These are phyloP conservation scores for Achatina immaculata DNA, from an alignment of 1,140 invertebrate genomes.

Conservation along the genomic window DNA sequence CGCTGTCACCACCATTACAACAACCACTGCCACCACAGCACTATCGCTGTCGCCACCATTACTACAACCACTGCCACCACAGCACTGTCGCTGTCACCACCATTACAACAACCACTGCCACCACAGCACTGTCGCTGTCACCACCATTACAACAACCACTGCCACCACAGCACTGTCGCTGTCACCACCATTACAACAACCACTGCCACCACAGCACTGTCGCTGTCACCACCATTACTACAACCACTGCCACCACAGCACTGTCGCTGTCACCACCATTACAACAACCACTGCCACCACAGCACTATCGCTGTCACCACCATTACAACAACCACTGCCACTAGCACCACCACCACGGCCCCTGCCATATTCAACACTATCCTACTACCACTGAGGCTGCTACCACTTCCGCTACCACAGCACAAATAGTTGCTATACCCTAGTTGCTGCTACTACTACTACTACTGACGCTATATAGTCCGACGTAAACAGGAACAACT, in stretches of 20 bases:
- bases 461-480: no score
- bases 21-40: not conserved
- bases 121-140: not conserved
- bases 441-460: no score
- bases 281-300: not conserved
- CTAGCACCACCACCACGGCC: not conserved
- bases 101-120: not conserved
- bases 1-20: not conserved
- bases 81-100: not conserved
- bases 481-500: no score
- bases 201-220: not conserved
- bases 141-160: not conserved
- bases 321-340: not conserved
- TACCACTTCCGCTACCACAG: no score
- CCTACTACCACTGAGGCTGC: no score
- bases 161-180: not conserved
- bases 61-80: not conserved
- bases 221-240: not conserved
- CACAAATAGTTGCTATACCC: no score
- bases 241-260: not conserved
- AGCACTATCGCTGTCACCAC: not conserved
- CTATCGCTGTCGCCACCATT: not conserved
- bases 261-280: not conserved
- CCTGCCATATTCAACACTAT: no score
- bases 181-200: not conserved